phyloP scores from a whole-genome alignment of 1,140 invertebrate species.

The Chrysomallon squamiferum region DNA sequence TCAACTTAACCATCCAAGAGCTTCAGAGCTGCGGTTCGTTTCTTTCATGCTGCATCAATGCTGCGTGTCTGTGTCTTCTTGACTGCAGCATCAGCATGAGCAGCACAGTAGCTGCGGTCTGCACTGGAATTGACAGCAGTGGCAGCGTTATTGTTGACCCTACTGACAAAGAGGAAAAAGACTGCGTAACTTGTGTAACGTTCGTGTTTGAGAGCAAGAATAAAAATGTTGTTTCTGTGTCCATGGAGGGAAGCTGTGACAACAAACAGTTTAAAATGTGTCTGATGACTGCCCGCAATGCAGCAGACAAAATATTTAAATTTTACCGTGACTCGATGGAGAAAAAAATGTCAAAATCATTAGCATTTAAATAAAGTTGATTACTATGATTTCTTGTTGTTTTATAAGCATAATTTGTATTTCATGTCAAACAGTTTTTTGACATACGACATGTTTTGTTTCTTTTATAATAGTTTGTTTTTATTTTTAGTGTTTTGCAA shows the following conservation, averaged over 20 bases:
- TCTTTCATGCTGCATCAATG: constrained; percentile 82
- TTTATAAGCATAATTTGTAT: too few relatives aligned
- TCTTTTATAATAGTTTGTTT: too few relatives aligned
- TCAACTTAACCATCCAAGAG: constrained; percentile 84
- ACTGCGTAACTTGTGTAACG: constrained; percentile 32
- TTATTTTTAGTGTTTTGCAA: too few relatives aligned
- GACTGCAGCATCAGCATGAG: constrained; percentile 82
- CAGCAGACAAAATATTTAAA: constrained; percentile 44
- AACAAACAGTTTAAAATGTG: constrained; percentile 48
- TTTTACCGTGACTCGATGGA: constrained; percentile 52
- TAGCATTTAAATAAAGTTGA: neutral
- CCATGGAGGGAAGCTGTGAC: constrained; percentile 44
- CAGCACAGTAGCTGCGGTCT: constrained; percentile 75
- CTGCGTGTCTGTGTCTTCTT: constrained; percentile 79
- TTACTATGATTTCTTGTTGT: neutral
- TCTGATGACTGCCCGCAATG: constrained; percentile 33
- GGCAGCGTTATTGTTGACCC: constrained; percentile 76
- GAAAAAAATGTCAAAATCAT: constrained; percentile 46
- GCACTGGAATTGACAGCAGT: constrained; percentile 73
- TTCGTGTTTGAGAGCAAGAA: constrained; percentile 58
- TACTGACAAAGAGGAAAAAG: constrained; percentile 61
- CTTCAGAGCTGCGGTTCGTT: constrained; percentile 84
- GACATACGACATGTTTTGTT: too few relatives aligned
- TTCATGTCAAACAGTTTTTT: too few relatives aligned
- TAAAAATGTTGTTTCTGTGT: constrained; percentile 37